Evolutionary conservation across 2,888 invertebrate genomes (phyloP), one percentile per base, ranked within the genome.

Genomic region (Molorchus minor): DNA sequence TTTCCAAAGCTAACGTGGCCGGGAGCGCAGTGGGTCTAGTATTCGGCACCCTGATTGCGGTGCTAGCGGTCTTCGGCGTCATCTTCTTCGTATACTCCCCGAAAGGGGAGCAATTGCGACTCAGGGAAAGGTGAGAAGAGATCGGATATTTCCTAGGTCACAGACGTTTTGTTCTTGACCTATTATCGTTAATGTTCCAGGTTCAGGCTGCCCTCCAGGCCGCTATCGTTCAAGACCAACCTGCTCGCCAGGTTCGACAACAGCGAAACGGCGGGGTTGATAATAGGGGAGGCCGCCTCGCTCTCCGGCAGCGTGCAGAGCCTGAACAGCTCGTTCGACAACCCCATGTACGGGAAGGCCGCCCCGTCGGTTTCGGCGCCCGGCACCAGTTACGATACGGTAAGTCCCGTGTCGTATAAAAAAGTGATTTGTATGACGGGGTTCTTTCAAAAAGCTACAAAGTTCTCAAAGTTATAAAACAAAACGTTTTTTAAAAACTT

Each of bases 311-410:
- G 77, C 3, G 56, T 76, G 7, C 40, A 70, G 12, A 72, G 70
- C 61, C 59, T 77, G 43, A 68, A 71, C 7, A 71, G 68, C 36
- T 65, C 75, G 1, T 77, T 77, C 53, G 76, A 76, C 38, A 77
- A 77, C 62, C 77, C 77, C 1, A 61, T 75, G 70, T 76, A 68
- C 55, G 71, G 71, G 7, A 51, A 29, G 12, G 38, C 61, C 3
- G 19, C 49, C 3, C 41, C 61, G 15, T 59, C 61, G 2, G 61
- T 56, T 7, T 57, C 58, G 0, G 53, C 44, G 33, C 53, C 59
- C 1, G 53, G 51, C 40, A 40, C 53, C n/a, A 56, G 51, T 33
- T 40, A 53, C 19, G 47, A 44, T 10, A 46, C 55, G n/a, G 56
- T 54, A 13, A 47, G 25, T 38, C n/a, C n/a, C n/a, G n/a, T n/a